Base-by-base conservation (phyloP, 1,140 invertebrate genomes). In the Catajapyx aquilonaris region DNA sequence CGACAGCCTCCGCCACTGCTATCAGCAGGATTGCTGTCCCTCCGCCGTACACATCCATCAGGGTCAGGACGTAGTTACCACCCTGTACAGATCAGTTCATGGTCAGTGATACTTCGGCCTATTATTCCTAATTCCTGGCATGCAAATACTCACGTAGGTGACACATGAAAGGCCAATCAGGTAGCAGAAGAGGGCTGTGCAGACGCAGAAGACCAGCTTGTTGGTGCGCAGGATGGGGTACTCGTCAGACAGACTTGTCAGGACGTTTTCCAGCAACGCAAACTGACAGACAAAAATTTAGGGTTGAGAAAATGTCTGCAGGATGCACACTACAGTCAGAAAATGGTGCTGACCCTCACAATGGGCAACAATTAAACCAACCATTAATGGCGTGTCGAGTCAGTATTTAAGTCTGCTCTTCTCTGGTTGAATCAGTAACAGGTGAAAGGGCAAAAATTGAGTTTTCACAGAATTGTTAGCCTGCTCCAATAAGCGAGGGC, bases 221-320 rank as follows among this genome's bases (percentile, higher is more conserved):
- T 68, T 71, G 44, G 72, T 65, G 39, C 78, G 60, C 25, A 79
- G 60, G 40, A 68, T 62, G 1, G 76, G 73, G 46, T 79, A 71
- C 38, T 73, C 68, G 49, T 83, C 80, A 37, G 78, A 64, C 43
- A 83, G 71, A 41, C 76, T 76, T 2, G 79, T 83, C 10, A 77
- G 72, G 0, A 83, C 73, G 11, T 77, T 81, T 55, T 83, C 79
- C 68, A 81, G 70, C 0, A 81, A 54, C 0, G 77, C 78, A 53
- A 83, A 81, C 67, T 74, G 50, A 40, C 35, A 35, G 4, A 33
- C 17, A 25, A 44, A 20, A 31, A 4, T n/a, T 17, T n/a, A 40
- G 4, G n/a, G n/a, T n/a, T n/a, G n/a, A n/a, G n/a, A n/a, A n/a
- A n/a, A n/a, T n/a, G n/a, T n/a, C n/a, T n/a, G n/a, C n/a, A n/a